Evolutionary conservation across 1,140 invertebrate genomes (phyloP).

Genomic region (Lepidurus couesii): DNA sequence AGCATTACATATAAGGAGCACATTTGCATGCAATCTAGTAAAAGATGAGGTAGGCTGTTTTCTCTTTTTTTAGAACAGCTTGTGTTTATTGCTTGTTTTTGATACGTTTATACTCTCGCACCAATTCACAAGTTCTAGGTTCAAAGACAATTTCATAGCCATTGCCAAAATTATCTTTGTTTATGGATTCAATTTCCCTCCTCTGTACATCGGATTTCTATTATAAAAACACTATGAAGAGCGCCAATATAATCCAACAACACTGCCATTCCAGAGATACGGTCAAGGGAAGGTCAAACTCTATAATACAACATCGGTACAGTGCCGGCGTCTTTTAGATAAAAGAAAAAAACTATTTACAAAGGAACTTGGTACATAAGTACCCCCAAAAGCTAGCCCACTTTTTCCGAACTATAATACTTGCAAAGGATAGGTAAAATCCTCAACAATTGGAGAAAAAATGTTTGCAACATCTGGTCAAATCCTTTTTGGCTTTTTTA

Average conservation of each 20-base stretch:
- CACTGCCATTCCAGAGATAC: not conserved
- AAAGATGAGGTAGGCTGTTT: slow-evolving; percentile 12
- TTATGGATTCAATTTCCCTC: not conserved
- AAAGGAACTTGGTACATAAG: not conserved
- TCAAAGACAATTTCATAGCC: not conserved
- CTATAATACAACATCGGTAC: slow-evolving; percentile 5
- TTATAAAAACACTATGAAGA: not conserved
- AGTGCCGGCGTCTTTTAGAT: not conserved
- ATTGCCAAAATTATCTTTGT: not conserved
- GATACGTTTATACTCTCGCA: not conserved
- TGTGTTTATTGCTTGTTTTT: slow-evolving; percentile 18
- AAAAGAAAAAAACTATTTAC: not conserved
- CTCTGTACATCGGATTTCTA: slow-evolving; percentile 4
- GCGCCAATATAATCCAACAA: not conserved
- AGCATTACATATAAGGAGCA: no score
- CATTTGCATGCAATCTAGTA: not conserved
- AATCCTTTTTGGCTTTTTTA: not conserved
- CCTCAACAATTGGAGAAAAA: not conserved
- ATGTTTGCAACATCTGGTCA: not conserved
- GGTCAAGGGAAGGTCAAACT: not conserved
- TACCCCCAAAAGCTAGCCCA: not conserved
- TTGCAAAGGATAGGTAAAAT: not conserved
- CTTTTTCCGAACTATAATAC: not conserved
- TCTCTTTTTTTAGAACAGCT: not conserved
- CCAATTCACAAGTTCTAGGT: not conserved